Conservation (phyloP, 1,140 invertebrate genomes). For the Pararge aegeria region DNA sequence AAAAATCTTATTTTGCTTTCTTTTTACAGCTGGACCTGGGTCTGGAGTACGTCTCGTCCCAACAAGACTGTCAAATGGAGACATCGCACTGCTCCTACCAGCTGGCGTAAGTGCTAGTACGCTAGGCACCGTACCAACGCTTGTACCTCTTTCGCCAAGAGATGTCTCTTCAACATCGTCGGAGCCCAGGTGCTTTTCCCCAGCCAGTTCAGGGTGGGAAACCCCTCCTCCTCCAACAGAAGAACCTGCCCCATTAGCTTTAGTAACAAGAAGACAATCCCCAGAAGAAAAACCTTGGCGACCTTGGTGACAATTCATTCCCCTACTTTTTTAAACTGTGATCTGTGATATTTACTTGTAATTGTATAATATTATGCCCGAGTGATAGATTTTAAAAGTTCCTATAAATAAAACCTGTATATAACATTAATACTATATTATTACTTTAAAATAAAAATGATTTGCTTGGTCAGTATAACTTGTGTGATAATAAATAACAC, state of each 20-base stretch:
- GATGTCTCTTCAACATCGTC: conserved; percentile 83
- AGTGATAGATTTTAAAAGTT: conserved; percentile 59
- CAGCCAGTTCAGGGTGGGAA: conserved; percentile 66
- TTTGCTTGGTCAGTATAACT: conserved; percentile 56
- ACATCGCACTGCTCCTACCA: conserved; percentile 88
- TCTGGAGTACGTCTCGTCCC: conserved; percentile 89
- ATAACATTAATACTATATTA: background rate
- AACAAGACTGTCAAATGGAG: conserved; percentile 88
- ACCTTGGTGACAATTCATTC: conserved; percentile 83
- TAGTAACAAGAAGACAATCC: conserved; percentile 84
- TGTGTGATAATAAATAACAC: conserved; percentile 35
- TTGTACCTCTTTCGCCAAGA: conserved; percentile 86
- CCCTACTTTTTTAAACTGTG: conserved; percentile 11
- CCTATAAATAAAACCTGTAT: conserved; percentile 42
- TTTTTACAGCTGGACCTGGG: conserved; percentile 80
- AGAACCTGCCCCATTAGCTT: conserved; percentile 83
- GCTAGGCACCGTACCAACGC: conserved; percentile 80
- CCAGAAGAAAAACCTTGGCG: conserved; percentile 83
- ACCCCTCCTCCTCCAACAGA: conserved; percentile 55
- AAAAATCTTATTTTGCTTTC: background rate
- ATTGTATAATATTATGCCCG: conserved; percentile 31
- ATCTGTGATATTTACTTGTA: conserved; percentile 64
- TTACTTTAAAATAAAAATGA: conserved; percentile 21
- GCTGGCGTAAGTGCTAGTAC: conserved; percentile 79
- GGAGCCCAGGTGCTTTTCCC: conserved; percentile 69